Evolutionary conservation across 2,797 vertebrate genomes (phyloP), one percentile per base, ranked within the genome.

Genomic region (Coendou prehensilis): DNA sequence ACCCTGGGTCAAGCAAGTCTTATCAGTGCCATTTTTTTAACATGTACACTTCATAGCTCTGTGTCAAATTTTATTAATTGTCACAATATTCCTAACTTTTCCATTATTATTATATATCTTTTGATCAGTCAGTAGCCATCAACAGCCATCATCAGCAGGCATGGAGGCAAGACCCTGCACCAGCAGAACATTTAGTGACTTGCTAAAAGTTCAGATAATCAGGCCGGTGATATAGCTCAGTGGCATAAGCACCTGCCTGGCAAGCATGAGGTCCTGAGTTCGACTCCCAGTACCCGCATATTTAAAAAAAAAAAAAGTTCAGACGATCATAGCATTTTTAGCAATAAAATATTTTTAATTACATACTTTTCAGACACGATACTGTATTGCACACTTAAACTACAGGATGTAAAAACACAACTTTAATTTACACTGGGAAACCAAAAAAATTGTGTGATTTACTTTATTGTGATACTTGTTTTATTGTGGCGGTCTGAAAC

Each of bases 261-360:
- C 37, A 41, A 41, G 37, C 37, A 41, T 41, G 37, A 41, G 37
- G 37, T 41, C 37, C 37, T 41, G 37, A 41, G 37, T 41, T 41
- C 37, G 37, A 41, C 37, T 41, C 37, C 37, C 37, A 41, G 37
- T 41, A 41, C 37, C 37, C 37, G 37, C 37, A 41, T 41, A 41
- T 41, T 41, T 41, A 41, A 41, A 41, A 41, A 41, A 41, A 41
- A 41, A 41, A 3, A 75, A 89, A 33, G 23, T 73, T 87, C 63
- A 87, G 14, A 37, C 73, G 28, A 75, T 47, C 47, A 20, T 67
- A 37, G 4, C 30, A 75, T 94, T 61, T 75, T 91, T 75, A 54
- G 22, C 23, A 75, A 87, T n/a, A 64, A 71, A 75, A 33, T 87
- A 63, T 76, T 80, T 79, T 80, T 78, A 78, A 57, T 86, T 86